A percentile compares a stretch with the other conserved stretches of the same genome.
phyloP scores from a whole-genome alignment of 2,113 vertebrate species.

The Bambusicola thoracicus region DNA sequence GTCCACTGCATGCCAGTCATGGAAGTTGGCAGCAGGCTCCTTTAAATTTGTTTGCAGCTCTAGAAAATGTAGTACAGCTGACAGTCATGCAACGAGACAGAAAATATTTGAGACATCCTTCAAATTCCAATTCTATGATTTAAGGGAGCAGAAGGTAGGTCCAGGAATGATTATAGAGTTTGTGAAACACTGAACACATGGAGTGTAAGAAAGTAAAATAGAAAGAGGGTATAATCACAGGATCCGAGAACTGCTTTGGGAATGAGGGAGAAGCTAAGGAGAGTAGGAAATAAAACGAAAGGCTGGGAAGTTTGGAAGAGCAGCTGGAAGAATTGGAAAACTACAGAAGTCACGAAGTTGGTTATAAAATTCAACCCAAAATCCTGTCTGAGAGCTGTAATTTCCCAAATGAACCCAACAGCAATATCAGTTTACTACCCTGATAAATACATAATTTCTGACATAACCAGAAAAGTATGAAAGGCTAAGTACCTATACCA shows the following conservation, averaged over 20 bases:
- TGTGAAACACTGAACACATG: neutral
- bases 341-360: neutral
- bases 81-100: neutral
- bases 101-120: neutral
- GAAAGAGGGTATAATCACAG: neutral
- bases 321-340: slow-evolving; percentile 40
- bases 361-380: slow-evolving; percentile 30
- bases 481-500: neutral
- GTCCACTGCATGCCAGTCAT: neutral
- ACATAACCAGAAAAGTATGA: neutral
- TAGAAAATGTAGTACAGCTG: neutral
- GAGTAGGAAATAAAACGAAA: neutral
- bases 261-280: neutral
- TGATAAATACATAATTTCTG: slow-evolving; percentile 46
- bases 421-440: slow-evolving; percentile 13
- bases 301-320: neutral
- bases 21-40: neutral
- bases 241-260: neutral
- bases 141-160: neutral
- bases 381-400: slow-evolving; percentile 33
- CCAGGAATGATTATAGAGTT: neutral
- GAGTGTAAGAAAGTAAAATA: neutral
- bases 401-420: slow-evolving; percentile 33
- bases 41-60: neutral
- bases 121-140: neutral